Evolutionary conservation across 2,888 invertebrate genomes (phyloP).

Genomic region (Therioaphis trifolii): DNA sequence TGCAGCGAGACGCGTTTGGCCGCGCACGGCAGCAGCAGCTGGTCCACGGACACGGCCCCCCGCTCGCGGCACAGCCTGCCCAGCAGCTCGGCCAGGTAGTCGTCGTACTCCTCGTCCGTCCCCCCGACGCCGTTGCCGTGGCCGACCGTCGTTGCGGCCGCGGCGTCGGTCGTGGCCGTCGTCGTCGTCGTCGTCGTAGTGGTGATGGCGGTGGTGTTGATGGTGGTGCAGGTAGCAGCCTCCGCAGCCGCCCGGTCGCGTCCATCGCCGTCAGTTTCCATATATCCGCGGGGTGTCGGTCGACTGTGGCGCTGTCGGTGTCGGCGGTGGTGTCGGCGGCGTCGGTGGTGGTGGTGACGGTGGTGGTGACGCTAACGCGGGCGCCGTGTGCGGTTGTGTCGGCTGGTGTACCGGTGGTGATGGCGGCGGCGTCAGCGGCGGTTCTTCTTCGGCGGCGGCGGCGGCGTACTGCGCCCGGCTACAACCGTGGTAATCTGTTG

Average conservation of each 20-base stretch:
- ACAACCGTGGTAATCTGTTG: constrained; percentile 48
- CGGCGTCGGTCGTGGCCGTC: background rate
- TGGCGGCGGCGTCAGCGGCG: background rate
- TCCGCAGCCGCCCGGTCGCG: constrained; percentile 32
- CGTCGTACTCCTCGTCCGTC: constrained; percentile 28
- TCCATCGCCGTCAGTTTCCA: constrained; percentile 47
- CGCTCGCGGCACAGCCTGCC: constrained; percentile 11
- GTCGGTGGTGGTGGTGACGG: background rate
- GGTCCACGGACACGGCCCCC: background rate
- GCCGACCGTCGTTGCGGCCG: background rate
- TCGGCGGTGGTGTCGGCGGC: too few species aligned
- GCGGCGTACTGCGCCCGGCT: background rate
- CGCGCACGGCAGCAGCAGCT: background rate
- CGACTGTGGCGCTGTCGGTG: background rate
- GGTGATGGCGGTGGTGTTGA: too few species aligned
- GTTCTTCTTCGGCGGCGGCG: background rate
- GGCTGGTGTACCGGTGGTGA: background rate
- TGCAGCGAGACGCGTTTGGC: constrained; percentile 43
- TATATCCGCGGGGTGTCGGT: constrained; percentile 12
- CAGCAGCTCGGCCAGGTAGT: constrained; percentile 38
- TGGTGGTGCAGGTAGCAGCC: background rate
- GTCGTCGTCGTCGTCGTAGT: background rate
- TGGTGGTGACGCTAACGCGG: background rate
- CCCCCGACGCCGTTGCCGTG: background rate
- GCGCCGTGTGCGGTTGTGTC: background rate